Evolutionary conservation across 2,888 invertebrate species (phyloP), one percentile per base, ranked within the genome.

Genomic region (Cheilosia vernalis): DNA sequence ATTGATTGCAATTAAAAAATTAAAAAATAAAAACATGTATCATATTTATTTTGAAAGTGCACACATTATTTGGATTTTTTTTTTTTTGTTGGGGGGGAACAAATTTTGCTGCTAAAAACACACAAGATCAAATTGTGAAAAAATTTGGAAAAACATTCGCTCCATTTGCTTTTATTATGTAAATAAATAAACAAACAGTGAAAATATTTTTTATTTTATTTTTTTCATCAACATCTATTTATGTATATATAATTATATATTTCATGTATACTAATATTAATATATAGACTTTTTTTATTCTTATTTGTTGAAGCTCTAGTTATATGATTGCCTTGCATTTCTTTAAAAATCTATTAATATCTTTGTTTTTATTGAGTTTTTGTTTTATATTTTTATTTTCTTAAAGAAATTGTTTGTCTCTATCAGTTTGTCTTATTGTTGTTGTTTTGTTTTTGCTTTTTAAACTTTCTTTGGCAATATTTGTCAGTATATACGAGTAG

Each of bases 211-310:
- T 81, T 49, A 82, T 84, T 56, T 66, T 58, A 87, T 49, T 76
- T 83, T 51, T 85, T 86, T 60, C 63, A 60, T 87, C 55, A 73
- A 87, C 86, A 87, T 89, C 88, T 89, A 88, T 86, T 83, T 80
- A 67, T 79, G 55, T 76, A 61, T 67, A 77, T 88, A 83, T 78
- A 77, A 79, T 79, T 69, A 87, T 87, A 83, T 86, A 76, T 80
- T 91, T 90, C 91, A 83, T 92, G 91, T 92, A 93, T 92, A 93
- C 90, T 90, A 90, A 91, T 93, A 92, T 91, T 92, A 92, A 92
- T 91, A 83, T 80, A 92, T 90, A 70, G 74, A 63, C 63, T 92
- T 93, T 93, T 69, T 49, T 64, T 72, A 82, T 69, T 53, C 40
- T 88, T 85, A 82, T 72, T 88, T 87, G 78, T 87, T 90, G 91